Evolutionary conservation across 2,888 invertebrate genomes (phyloP), one percentile per base, ranked within the genome.

Genomic region (Capitulum mitella): DNA sequence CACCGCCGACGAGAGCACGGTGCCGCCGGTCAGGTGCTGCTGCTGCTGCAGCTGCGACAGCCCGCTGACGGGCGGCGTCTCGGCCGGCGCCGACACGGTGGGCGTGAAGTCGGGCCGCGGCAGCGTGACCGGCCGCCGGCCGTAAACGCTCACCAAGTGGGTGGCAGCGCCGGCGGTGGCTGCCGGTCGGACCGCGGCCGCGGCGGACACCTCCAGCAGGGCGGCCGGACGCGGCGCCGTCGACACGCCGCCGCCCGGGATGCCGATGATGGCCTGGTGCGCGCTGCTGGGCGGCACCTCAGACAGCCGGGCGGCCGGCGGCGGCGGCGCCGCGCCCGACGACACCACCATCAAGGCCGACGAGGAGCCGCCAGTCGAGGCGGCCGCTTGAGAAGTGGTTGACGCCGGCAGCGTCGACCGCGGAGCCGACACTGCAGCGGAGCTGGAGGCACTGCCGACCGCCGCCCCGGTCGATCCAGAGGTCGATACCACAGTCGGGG

Each of bases 251-350:
- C 82, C 82, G n/a, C 84, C 84, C 5, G 85, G 81, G 64, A 85
- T 82, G 29, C 83, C 85, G 40, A 85, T 83, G 64, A 85, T 85
- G 5, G 84, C 83, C 79, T 84, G 86, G 80, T 85, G 84, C 34
- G 84, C 82, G 79, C 84, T 85, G 26, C 85, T 84, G 48, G 85
- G 83, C 51, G 85, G 83, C 75, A 85, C 83, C 81, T 85, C 81
- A 37, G 79, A 80, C 74, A 80, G 81, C n/a, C 78, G 61, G n/a
- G 81, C 79, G 43, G 80, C 80, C 34, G 82, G 81, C 76, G 81
- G 70, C 29, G 79, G 76, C 43, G 80, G 77, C n/a, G n/a, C n/a
- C n/a, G n/a, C n/a, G n/a, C n/a, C n/a, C n/a, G n/a, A n/a, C n/a
- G n/a, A n/a, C n/a, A n/a, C n/a, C n/a, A n/a, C n/a, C n/a, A n/a